Conservation (phyloP, 1,140 invertebrate species). For the Drosophila bifasciata region DNA sequence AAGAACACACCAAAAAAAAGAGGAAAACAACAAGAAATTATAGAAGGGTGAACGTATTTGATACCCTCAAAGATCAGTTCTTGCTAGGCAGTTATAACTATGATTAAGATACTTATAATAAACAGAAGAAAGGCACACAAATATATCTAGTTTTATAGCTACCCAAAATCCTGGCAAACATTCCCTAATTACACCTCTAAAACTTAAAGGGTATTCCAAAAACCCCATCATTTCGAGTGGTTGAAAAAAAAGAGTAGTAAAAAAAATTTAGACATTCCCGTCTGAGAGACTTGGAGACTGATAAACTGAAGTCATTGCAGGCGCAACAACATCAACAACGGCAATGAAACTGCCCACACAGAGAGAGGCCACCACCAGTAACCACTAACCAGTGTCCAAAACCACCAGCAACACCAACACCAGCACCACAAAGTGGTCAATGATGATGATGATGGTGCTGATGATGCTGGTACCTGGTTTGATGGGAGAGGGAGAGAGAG, state of each 20-base stretch:
- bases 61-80: no score
- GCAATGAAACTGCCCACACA: slow-evolving; percentile 82
- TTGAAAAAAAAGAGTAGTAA: slow-evolving; percentile 4
- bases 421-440: slow-evolving; percentile 46
- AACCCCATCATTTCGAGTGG: no score
- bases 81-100: no score
- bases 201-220: no score
- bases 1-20: slow-evolving; percentile 39
- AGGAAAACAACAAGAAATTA: slow-evolving; percentile 1
- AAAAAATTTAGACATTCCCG: slow-evolving; percentile 76
- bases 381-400: slow-evolving; percentile 33
- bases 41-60: background rate
- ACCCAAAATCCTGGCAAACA: no score
- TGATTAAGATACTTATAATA: no score
- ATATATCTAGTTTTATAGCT: no score
- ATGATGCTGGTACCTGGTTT: slow-evolving; percentile 61
- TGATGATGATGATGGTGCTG: slow-evolving; percentile 53
- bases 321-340: slow-evolving; percentile 57
- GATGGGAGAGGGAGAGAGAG: background rate
- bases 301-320: slow-evolving; percentile 71
- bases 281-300: slow-evolving; percentile 44
- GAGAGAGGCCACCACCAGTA: slow-evolving; percentile 51
- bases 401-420: slow-evolving; percentile 22
- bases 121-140: no score
- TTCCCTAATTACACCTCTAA: no score